Evolutionary conservation across 2,888 invertebrate genomes (phyloP).

Genomic region (Temnothorax unifasciatus): DNA sequence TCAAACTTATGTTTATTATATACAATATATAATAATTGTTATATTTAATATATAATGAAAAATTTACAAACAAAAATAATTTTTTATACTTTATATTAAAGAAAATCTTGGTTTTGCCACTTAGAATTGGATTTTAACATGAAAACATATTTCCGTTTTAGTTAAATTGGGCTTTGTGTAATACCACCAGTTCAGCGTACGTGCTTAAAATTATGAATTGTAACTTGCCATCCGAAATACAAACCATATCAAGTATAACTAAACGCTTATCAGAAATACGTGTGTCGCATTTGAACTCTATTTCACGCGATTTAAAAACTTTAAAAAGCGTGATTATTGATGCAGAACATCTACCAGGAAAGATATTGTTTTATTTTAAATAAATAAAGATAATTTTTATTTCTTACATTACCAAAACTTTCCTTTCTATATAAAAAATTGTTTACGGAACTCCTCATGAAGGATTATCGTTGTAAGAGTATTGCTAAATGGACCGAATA

Average conservation of each 20-base stretch:
- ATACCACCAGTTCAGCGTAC: slow-evolving; percentile 36
- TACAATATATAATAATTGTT: not conserved
- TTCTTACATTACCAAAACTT: not conserved
- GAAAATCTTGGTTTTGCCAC: not conserved
- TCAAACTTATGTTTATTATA: not conserved
- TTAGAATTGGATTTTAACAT: slow-evolving; percentile 24
- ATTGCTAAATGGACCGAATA: slow-evolving; percentile 37
- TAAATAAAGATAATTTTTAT: not conserved
- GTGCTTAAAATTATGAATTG: slow-evolving; percentile 46
- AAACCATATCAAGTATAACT: slow-evolving; percentile 11
- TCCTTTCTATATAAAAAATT: not conserved
- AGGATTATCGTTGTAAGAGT: not conserved
- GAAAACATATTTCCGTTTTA: slow-evolving; percentile 30
- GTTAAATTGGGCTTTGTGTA: slow-evolving; percentile 47
- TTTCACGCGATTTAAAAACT: not conserved
- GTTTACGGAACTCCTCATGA: not conserved
- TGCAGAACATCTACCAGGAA: not conserved
- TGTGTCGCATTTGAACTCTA: not conserved
- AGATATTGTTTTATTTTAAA: not conserved
- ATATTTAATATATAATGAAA: not conserved
- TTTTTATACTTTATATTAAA: not conserved
- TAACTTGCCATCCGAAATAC: slow-evolving; percentile 34
- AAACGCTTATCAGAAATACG: slow-evolving; percentile 45
- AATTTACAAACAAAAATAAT: not conserved
- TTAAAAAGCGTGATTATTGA: not conserved